These are phyloP conservation scores for Clistopyga incitator DNA, from an alignment of 2,888 invertebrate genomes.

Conservation along the genomic window DNA sequence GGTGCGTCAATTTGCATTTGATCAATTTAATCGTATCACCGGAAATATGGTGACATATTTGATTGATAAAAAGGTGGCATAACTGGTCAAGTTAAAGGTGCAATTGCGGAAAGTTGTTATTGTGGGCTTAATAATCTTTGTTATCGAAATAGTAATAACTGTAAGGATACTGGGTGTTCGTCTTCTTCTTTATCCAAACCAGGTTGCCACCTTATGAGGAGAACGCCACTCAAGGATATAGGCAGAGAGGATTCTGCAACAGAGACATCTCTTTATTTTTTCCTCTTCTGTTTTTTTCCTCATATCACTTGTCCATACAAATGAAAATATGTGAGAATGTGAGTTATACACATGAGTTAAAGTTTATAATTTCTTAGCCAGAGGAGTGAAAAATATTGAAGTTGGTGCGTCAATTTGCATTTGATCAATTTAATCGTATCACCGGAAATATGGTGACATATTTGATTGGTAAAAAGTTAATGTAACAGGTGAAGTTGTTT, in stretches of 20 bases:
- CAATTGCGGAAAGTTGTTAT: background rate
- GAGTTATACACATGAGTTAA: background rate
- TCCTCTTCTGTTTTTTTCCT: too few relatives aligned
- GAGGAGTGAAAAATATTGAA: background rate
- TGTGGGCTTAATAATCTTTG: background rate
- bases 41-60: constrained; percentile 22
- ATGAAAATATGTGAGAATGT: background rate
- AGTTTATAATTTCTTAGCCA: constrained; percentile 11
- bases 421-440: constrained; percentile 28
- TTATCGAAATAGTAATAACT: constrained; percentile 31
- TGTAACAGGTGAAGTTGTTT: constrained; percentile 15
- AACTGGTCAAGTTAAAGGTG: background rate
- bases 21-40: constrained; percentile 29
- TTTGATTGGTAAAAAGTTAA: background rate
- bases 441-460: constrained; percentile 27
- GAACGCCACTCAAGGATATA: constrained; percentile 68
- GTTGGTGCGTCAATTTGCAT: constrained; percentile 24
- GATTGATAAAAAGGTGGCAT: background rate
- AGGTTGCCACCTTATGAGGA: constrained; percentile 74
- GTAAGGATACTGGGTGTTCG: background rate
- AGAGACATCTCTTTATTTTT: background rate
- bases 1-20: constrained; percentile 31
- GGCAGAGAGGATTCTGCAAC: constrained; percentile 22
- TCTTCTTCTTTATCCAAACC: constrained; percentile 80
- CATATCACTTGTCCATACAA: background rate